phyloP scores from a whole-genome alignment of 2,888 invertebrate genomes.

The Incurvaria masculella region DNA sequence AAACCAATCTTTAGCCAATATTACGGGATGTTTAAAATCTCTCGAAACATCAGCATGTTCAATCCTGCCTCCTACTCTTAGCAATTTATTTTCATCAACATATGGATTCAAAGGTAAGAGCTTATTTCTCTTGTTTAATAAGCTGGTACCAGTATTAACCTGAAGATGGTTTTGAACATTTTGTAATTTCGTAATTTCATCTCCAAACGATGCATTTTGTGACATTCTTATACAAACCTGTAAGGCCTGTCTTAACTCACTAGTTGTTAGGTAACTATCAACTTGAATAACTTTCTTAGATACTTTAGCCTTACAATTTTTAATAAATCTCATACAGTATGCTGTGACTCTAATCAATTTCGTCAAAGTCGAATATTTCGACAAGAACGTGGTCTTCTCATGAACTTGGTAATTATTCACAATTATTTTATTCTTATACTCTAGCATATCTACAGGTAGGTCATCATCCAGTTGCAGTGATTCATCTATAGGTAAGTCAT shows the following conservation, averaged over 20 bases:
- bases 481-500: too few species aligned
- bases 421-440: too few species aligned
- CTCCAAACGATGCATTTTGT: slow-evolving; percentile 14
- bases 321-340: slow-evolving; percentile 13
- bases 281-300: too few species aligned
- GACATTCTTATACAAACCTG: slow-evolving; percentile 10
- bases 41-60: slow-evolving; percentile 11
- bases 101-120: slow-evolving; percentile 16
- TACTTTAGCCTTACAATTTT: slow-evolving; percentile 9
- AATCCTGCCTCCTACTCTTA: slow-evolving; percentile 19
- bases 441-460: neutral
- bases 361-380: too few species aligned
- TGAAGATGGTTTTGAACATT: slow-evolving; percentile 3
- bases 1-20: slow-evolving; percentile 14
- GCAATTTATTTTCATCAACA: slow-evolving; percentile 11
- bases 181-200: slow-evolving; percentile 10
- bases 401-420: too few species aligned
- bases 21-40: slow-evolving; percentile 16
- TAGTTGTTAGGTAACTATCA: slow-evolving; percentile 9
- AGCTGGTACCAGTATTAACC: too few species aligned
- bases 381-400: too few species aligned
- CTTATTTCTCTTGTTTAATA: slow-evolving; percentile 10
- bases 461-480: neutral
- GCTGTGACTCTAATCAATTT: slow-evolving; percentile 10
- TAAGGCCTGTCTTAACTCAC: slow-evolving; percentile 14